phyloP scores from a whole-genome alignment of 2,797 vertebrate genomes.

The Acomys russatus region DNA sequence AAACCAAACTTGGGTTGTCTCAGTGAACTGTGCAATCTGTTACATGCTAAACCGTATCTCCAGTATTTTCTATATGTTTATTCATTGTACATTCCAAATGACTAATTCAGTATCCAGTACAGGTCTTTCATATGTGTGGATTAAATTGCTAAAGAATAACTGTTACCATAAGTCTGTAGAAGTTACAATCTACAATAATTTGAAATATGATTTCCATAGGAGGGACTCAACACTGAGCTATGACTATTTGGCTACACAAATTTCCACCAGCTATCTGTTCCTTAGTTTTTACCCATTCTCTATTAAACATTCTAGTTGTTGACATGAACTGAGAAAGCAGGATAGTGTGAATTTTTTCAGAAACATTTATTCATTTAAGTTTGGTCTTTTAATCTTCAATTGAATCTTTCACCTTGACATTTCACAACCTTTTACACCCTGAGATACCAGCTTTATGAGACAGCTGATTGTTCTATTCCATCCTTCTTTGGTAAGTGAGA shows the following conservation, averaged over 20 bases:
- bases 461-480: background rate
- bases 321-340: background rate
- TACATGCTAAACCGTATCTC: background rate
- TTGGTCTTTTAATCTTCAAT: background rate
- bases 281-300: background rate
- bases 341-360: background rate
- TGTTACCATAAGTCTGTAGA: background rate
- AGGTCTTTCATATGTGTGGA: background rate
- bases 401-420: background rate
- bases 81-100: conserved; percentile 3
- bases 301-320: background rate
- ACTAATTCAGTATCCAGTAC: background rate
- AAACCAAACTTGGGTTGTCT: background rate
- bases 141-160: background rate
- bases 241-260: background rate
- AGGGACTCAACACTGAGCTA: background rate
- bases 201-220: background rate
- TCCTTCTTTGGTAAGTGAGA: background rate
- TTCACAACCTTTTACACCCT: background rate
- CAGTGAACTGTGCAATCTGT: background rate
- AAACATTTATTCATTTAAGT: background rate
- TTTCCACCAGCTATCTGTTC: background rate
- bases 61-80: background rate
- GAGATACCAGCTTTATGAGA: background rate
- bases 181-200: background rate